Evolutionary conservation across 2,888 invertebrate genomes (phyloP), one percentile per base, ranked within the genome.

Genomic region (Criorhina ranunculi): DNA sequence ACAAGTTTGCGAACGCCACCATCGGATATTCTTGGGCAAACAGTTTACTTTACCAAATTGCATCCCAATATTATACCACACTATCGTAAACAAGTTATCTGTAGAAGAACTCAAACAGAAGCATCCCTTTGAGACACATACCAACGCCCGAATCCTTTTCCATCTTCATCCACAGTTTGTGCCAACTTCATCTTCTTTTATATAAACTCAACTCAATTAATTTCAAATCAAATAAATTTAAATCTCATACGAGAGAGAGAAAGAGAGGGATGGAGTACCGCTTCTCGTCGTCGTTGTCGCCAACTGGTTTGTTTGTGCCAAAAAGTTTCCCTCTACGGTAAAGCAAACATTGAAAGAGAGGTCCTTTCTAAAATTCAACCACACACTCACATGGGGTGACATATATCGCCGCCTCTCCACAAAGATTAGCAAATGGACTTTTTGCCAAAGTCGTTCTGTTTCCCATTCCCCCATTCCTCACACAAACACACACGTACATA

Each of bases 191-290:
- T 33, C 37, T 9, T 69, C 69, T 60, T 76, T 62, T 51, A 57
- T 62, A 73, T 69, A 59, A 75, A 80, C 79, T 66, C 79, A 80
- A 85, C 85, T 85, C 85, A 80, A 85, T 85, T 85, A 85, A 80
- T 85, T 80, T 85, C 75, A 76, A 80, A 79, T 85, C 85, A 85
- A 85, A 85, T 80, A 80, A 85, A 80, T 85, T 85, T 76, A 85
- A 80, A 80, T 85, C 85, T 70, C 80, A 85, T 66, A 80, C 57
- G 46, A 66, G 64, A 37, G 53, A 72, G 62, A 53, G 31, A 35
- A 2, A 9, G 19, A 19, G n/a, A 44, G 33, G n/a, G n/a, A n/a
- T n/a, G n/a, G n/a, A n/a, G n/a, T n/a, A n/a, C n/a, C n/a, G n/a
- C n/a, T n/a, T n/a, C n/a, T 64, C 24, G 29, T 67, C 29, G 11